These are phyloP conservation scores for Gonatopus flavifemur DNA, from an alignment of 1,140 invertebrate genomes.

Conservation along the genomic window DNA sequence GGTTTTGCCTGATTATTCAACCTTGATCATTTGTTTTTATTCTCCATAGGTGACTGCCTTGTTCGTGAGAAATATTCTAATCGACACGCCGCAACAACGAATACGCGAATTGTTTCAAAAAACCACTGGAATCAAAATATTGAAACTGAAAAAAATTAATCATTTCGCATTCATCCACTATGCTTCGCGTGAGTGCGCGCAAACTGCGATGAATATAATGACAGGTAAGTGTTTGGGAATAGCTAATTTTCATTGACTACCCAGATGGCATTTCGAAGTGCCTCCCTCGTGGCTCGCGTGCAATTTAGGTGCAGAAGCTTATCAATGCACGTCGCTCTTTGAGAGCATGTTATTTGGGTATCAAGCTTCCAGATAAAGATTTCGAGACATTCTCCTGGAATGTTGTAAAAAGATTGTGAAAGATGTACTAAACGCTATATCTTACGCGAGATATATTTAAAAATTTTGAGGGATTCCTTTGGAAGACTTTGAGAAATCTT, in stretches of 20 bases:
- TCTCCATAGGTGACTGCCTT: conserved; percentile 46
- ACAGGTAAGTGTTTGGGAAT: conserved; percentile 32
- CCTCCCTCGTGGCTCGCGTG: not conserved
- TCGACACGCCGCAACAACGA: conserved; percentile 43
- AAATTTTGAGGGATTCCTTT: no score
- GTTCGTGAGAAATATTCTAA: conserved; percentile 48
- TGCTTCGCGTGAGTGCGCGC: conserved; percentile 43
- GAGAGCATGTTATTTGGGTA: no score
- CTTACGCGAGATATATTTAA: no score
- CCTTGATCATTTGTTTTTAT: not conserved
- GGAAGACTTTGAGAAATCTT: no score
- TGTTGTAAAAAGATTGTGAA: no score
- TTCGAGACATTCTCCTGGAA: no score
- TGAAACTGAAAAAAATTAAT: conserved; percentile 56
- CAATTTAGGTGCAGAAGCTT: not conserved
- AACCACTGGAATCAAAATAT: conserved; percentile 43
- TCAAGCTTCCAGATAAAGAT: no score
- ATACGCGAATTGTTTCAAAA: conserved; percentile 46
- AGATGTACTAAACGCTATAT: no score
- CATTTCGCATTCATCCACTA: conserved; percentile 57
- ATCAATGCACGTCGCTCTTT: not conserved
- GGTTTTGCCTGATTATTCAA: no score
- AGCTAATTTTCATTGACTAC: not conserved
- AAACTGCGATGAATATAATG: conserved; percentile 43
- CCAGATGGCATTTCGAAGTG: not conserved